A percentile compares a stretch with the other conserved stretches of the same genome.
Conservation (phyloP, 2,113 vertebrate species). For the Rafetus swinhoei region DNA sequence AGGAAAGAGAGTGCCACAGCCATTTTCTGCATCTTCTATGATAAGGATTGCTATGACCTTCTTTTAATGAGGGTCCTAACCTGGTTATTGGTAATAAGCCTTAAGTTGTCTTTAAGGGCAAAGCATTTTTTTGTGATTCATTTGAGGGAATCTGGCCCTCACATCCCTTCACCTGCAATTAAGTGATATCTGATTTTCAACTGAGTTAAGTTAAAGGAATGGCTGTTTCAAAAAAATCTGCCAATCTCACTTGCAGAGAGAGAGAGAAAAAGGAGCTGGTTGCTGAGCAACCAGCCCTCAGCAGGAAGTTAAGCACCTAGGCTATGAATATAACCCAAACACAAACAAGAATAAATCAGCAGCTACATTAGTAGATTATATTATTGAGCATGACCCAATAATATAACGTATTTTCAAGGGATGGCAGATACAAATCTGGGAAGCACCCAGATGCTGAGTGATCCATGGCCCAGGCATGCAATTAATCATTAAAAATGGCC, state of each 20-base stretch:
- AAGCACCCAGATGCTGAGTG: neutral
- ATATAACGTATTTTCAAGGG: neutral
- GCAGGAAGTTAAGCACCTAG: neutral
- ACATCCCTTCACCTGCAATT: neutral
- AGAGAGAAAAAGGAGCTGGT: neutral
- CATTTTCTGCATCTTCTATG: conserved; percentile 14
- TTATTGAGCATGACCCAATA: neutral
- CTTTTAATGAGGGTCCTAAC: conserved; percentile 33
- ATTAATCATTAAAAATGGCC: neutral
- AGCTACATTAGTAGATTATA: neutral
- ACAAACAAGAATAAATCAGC: neutral
- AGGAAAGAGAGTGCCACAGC: neutral
- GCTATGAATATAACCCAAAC: neutral
- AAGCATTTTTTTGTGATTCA: neutral
- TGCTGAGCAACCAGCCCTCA: neutral
- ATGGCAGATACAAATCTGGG: neutral
- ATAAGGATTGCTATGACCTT: neutral
- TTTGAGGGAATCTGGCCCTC: neutral
- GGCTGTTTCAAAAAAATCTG: neutral
- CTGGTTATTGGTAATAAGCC: neutral
- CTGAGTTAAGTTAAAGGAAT: neutral
- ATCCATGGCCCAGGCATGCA: neutral
- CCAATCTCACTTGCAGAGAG: neutral
- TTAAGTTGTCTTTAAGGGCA: conserved; percentile 2
- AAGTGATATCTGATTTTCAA: neutral